phyloP scores from a whole-genome alignment of 1,140 invertebrate genomes.

The Drosophila miranda region DNA sequence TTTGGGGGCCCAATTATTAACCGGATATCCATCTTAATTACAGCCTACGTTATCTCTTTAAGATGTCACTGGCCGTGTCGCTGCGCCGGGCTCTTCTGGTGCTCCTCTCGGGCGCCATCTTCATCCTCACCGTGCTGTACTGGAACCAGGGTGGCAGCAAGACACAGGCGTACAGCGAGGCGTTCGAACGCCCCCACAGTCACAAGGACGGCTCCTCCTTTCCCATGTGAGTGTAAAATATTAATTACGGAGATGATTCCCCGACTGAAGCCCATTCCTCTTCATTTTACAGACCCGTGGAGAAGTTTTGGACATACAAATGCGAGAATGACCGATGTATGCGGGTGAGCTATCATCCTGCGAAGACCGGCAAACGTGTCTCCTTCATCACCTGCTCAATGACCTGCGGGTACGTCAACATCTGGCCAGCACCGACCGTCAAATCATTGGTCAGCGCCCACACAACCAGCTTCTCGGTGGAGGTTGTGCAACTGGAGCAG shows the following conservation, averaged over 20 bases:
- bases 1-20: constrained; percentile 1
- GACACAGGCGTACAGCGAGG: constrained; percentile 63
- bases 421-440: constrained; percentile 81
- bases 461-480: constrained; percentile 70
- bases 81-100: constrained; percentile 70
- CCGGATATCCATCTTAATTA: neutral
- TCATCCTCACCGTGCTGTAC: constrained; percentile 78
- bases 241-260: neutral
- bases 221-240: constrained; percentile 60
- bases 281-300: constrained; percentile 65
- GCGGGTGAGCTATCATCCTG: constrained; percentile 51
- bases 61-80: constrained; percentile 81
- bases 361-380: constrained; percentile 64
- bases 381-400: constrained; percentile 81
- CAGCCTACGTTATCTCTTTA: constrained; percentile 80
- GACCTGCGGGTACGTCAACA: constrained; percentile 80
- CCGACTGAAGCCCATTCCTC: constrained; percentile 5
- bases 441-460: constrained; percentile 67
- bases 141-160: constrained; percentile 78
- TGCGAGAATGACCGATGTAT: constrained; percentile 77
- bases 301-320: constrained; percentile 81
- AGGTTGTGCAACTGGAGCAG: constrained; percentile 65
- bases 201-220: constrained; percentile 43
- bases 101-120: constrained; percentile 68
- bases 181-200: constrained; percentile 53